Conservation (phyloP, 2,113 vertebrate species). For the Zapus hudsonius region DNA sequence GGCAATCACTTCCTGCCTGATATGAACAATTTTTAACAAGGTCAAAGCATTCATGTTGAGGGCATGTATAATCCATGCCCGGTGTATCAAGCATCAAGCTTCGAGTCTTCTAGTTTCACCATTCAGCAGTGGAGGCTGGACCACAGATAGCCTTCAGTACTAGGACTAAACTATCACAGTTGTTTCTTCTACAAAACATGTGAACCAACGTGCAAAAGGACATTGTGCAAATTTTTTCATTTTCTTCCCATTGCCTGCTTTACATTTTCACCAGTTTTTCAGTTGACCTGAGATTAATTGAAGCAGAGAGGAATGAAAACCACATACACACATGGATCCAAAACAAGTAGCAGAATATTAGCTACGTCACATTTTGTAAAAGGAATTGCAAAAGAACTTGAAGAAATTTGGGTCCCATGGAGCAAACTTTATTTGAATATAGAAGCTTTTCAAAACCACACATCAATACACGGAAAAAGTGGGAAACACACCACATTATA, state of each 20-base stretch:
- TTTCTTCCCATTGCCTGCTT: too few relatives aligned
- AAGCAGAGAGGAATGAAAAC: not conserved
- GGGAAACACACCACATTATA: not conserved
- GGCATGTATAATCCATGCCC: not conserved
- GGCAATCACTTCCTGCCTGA: not conserved
- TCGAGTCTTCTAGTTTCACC: not conserved
- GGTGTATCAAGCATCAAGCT: not conserved
- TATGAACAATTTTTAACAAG: not conserved
- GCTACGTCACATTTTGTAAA: not conserved
- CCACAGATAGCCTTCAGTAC: too few relatives aligned
- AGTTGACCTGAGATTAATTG: not conserved
- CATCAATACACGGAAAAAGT: too few relatives aligned
- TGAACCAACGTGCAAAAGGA: too few relatives aligned
- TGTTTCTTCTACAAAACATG: too few relatives aligned
- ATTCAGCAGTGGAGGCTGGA: not conserved
- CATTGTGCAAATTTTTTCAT: too few relatives aligned
- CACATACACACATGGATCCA: not conserved
- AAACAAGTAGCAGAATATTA: not conserved
- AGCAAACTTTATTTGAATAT: not conserved
- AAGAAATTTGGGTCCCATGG: not conserved
- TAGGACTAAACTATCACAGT: not conserved
- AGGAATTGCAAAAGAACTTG: too few relatives aligned
- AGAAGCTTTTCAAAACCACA: not conserved
- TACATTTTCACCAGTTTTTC: not conserved
- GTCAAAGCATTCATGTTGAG: too few relatives aligned